Evolutionary conservation across 2,888 invertebrate genomes (phyloP).

Genomic region (Nemapogon koenigi): DNA sequence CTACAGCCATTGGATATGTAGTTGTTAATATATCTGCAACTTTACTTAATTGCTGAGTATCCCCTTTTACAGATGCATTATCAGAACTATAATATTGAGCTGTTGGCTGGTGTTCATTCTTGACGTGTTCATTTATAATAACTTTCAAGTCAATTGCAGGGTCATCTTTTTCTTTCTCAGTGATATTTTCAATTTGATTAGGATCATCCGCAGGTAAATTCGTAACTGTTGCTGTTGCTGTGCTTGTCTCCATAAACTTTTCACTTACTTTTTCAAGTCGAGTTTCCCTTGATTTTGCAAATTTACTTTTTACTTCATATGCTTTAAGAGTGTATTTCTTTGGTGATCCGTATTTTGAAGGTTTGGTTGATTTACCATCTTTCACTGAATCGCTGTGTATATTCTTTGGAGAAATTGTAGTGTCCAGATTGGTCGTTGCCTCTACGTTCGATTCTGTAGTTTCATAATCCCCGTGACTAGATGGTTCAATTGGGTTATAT

Average conservation of each 20-base stretch:
- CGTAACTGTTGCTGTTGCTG: slow-evolving; percentile 5
- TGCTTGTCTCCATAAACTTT: slow-evolving; percentile 17
- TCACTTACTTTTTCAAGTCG: slow-evolving; percentile 21
- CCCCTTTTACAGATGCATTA: slow-evolving; percentile 21
- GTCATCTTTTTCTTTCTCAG: slow-evolving; percentile 25
- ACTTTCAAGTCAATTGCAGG: slow-evolving; percentile 41
- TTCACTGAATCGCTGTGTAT: too few relatives aligned
- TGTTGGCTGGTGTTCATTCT: not conserved
- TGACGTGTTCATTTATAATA: slow-evolving; percentile 31
- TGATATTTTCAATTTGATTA: slow-evolving; percentile 12
- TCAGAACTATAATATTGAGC: not conserved
- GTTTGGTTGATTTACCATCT: slow-evolving; percentile 19
- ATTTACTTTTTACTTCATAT: slow-evolving; percentile 30
- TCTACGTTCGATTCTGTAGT: slow-evolving; percentile 1
- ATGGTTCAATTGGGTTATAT: too few relatives aligned
- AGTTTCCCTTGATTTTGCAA: slow-evolving; percentile 19
- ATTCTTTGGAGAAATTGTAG: too few relatives aligned
- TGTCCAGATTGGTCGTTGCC: not conserved
- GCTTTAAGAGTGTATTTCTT: slow-evolving; percentile 46
- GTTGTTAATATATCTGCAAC: slow-evolving; percentile 23
- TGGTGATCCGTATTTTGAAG: slow-evolving; percentile 27
- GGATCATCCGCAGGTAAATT: not conserved
- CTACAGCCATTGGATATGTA: slow-evolving; percentile 12
- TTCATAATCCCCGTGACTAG: too few relatives aligned
- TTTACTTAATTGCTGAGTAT: slow-evolving; percentile 26